These are phyloP conservation scores for Alectoris magna DNA, from an alignment of 2,797 vertebrate genomes.

Conservation along the genomic window DNA sequence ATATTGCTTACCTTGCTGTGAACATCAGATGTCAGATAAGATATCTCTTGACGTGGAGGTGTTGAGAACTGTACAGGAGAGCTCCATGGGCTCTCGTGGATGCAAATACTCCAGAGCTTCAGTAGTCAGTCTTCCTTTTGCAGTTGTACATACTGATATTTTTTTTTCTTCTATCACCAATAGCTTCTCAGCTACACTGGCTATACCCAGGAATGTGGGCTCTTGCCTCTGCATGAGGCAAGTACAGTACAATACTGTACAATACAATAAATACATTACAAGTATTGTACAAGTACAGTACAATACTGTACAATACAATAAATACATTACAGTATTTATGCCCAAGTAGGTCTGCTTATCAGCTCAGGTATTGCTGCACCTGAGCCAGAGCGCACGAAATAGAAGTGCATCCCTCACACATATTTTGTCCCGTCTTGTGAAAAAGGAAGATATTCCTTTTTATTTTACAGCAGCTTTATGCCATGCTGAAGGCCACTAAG, in stretches of 20 bases:
- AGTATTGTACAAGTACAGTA: too few relatives aligned
- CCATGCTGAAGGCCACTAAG: background rate
- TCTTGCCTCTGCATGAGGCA: background rate
- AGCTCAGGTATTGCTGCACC: background rate
- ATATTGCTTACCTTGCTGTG: background rate
- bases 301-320: too few relatives aligned
- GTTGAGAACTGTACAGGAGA: background rate
- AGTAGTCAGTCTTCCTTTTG: background rate
- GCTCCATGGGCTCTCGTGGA: background rate
- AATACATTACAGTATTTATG: background rate
- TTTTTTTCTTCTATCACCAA: background rate
- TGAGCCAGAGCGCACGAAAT: background rate
- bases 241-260: too few relatives aligned
- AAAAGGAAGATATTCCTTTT: background rate
- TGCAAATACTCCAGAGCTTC: background rate
- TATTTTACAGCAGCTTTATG: background rate
- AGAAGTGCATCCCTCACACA: background rate
- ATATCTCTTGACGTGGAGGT: background rate
- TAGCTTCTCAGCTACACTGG: background rate
- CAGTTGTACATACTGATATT: background rate
- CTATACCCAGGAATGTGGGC: background rate
- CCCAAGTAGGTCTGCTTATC: background rate
- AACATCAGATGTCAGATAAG: background rate
- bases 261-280: too few relatives aligned
- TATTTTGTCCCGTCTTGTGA: background rate